These are phyloP conservation scores for Nemotelus nigrinus DNA, from an alignment of 2,888 invertebrate genomes.

Conservation along the genomic window DNA sequence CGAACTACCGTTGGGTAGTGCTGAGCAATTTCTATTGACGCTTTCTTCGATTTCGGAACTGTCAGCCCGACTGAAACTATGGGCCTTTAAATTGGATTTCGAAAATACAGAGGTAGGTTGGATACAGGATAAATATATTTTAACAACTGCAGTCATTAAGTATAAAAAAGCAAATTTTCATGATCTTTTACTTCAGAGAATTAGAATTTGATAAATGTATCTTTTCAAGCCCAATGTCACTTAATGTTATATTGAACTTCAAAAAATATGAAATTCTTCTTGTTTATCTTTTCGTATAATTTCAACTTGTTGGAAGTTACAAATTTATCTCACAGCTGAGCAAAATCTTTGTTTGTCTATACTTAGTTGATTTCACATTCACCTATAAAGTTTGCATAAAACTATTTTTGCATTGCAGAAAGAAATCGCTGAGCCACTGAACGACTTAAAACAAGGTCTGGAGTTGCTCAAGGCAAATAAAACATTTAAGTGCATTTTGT, in stretches of 20 bases:
- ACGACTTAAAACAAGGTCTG: slow-evolving; percentile 98
- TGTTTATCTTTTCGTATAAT: no score
- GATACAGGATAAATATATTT: no score
- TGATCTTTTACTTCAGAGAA: background rate
- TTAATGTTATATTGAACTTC: no score
- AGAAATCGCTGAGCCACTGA: slow-evolving; percentile 98
- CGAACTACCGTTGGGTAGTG: slow-evolving; percentile 76
- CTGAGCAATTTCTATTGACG: slow-evolving; percentile 98
- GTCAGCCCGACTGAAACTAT: slow-evolving; percentile 90
- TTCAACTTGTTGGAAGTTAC: no score
- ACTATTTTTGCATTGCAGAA: slow-evolving; percentile 65
- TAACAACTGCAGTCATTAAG: no score
- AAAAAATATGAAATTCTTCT: no score
- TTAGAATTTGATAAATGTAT: background rate
- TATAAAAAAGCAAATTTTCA: background rate
- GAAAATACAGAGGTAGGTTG: slow-evolving; percentile 87
- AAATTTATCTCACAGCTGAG: no score
- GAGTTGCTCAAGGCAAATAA: slow-evolving; percentile 89
- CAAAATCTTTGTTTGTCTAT: no score
- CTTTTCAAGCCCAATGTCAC: no score
- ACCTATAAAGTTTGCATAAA: no score
- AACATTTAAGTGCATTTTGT: slow-evolving; percentile 94
- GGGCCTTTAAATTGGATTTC: slow-evolving; percentile 99
- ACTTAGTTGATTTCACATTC: no score
- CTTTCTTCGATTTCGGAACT: slow-evolving; percentile 95